Conservation (phyloP, 1,140 invertebrate genomes). For the Ridgeia piscesae region DNA sequence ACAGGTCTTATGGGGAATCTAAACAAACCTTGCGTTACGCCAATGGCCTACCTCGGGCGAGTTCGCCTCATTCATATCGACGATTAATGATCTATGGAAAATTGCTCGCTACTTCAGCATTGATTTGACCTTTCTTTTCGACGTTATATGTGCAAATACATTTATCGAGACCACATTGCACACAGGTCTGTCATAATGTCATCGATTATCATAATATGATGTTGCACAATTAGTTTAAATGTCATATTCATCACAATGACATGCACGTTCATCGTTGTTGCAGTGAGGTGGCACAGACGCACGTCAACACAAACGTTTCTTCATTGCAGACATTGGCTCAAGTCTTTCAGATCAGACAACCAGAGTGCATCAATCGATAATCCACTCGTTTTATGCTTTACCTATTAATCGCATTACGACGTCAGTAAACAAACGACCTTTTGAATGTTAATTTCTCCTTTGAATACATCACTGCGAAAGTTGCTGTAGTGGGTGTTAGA, state of each 20-base stretch:
- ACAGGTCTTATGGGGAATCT: background rate
- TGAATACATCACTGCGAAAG: no score
- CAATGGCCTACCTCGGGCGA: background rate
- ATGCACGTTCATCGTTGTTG: background rate
- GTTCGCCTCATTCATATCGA: background rate
- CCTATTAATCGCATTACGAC: background rate
- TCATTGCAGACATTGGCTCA: background rate
- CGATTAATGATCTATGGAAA: background rate
- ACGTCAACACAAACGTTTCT: background rate
- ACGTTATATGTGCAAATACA: background rate
- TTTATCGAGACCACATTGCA: background rate
- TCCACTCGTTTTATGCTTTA: background rate
- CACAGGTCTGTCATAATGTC: background rate
- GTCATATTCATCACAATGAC: background rate
- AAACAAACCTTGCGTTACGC: background rate
- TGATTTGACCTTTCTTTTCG: background rate
- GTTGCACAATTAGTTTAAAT: background rate
- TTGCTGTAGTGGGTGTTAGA: no score
- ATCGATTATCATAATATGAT: background rate
- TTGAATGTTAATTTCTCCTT: no score
- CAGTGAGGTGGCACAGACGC: background rate
- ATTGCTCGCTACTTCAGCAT: background rate
- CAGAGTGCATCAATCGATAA: background rate
- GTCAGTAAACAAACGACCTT: background rate
- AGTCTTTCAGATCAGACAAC: background rate